Evolutionary conservation across 2,888 invertebrate genomes (phyloP).

Genomic region (Disparrhopalites patrizii): DNA sequence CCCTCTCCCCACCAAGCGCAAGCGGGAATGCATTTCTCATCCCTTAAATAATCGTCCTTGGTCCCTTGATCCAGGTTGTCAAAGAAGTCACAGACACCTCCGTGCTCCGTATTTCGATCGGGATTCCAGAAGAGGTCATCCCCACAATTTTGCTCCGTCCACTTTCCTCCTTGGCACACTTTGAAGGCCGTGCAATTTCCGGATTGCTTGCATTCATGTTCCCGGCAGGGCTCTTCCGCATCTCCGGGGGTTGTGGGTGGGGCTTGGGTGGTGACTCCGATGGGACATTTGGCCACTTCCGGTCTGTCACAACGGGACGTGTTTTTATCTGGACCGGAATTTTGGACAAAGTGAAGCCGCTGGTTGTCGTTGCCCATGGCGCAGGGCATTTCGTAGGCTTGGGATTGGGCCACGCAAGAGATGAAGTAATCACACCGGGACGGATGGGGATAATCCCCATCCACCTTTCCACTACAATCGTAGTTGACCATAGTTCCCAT

Average conservation of each 20-base stretch:
- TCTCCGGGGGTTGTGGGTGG: not conserved
- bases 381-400: constrained; percentile 34
- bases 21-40: not conserved
- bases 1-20: constrained; percentile 4
- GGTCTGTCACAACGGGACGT: constrained; percentile 11
- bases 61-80: not conserved
- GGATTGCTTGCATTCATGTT: not conserved
- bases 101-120: not conserved
- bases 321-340: constrained; percentile 3
- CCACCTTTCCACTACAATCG: constrained; percentile 28
- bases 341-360: constrained; percentile 8
- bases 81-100: constrained; percentile 8
- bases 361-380: not conserved
- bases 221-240: not conserved
- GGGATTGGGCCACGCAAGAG: constrained; percentile 29
- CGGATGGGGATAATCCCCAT: constrained; percentile 34
- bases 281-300: not conserved
- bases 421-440: constrained; percentile 29
- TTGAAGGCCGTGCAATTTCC: not conserved
- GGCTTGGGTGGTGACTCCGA: not conserved
- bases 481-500: too few species aligned
- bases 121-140: constrained; percentile 12
- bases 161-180: not conserved
- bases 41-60: not conserved
- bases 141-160: not conserved